Evolutionary conservation across 2,113 vertebrate genomes (phyloP).

Genomic region (Leucopternis melanops): DNA sequence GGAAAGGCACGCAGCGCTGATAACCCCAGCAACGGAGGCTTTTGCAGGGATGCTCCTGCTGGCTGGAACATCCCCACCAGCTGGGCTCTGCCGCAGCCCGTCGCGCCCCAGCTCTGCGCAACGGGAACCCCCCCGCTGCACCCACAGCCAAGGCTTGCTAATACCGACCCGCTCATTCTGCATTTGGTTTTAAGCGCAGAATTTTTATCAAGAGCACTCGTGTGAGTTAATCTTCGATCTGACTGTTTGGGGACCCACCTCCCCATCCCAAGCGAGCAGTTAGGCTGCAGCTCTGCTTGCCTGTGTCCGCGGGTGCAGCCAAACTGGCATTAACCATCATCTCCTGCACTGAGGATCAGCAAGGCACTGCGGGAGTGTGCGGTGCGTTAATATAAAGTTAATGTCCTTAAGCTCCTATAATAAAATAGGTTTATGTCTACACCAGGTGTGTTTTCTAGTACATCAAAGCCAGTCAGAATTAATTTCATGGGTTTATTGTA

Average conservation of each 20-base stretch:
- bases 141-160: background rate
- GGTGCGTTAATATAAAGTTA: background rate
- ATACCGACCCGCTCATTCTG: background rate
- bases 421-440: background rate
- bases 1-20: background rate
- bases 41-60: background rate
- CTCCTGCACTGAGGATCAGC: background rate
- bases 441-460: background rate
- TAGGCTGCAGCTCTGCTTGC: background rate
- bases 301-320: background rate
- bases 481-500: background rate
- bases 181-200: background rate
- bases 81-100: background rate
- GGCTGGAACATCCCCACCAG: background rate
- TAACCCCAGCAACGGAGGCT: background rate
- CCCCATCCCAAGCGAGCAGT: background rate
- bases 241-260: background rate
- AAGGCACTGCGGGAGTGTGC: background rate
- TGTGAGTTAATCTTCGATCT: background rate
- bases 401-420: background rate
- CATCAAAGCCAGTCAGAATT: background rate
- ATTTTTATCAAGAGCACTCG: background rate
- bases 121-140: background rate
- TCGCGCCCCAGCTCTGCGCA: accelerated
- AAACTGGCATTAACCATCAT: background rate